Base-by-base conservation (phyloP, 2,113 vertebrate genomes). In the Corydoras maculifer region DNA sequence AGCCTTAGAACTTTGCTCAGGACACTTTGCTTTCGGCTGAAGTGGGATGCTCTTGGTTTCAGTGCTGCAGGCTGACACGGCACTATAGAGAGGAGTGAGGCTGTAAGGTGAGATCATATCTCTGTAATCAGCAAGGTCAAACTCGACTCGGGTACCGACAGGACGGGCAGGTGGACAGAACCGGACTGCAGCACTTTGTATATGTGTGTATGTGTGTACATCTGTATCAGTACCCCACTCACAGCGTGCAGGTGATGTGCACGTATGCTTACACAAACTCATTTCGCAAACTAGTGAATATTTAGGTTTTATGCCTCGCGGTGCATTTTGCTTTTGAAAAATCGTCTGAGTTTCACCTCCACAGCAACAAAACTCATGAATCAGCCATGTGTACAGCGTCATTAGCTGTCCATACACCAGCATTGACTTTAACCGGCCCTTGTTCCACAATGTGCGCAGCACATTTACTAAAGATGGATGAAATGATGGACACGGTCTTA, bases 401-500 rank as follows among this genome's bases (percentile, higher is more conserved):
- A 9, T 68, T 72, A 65, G 14, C 58, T 35, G 58, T 59, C 71
- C 43, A 35, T 74, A 83, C 35, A 8, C 35, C 18, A 25, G 35
- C 35, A 43, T 43, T 8, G 35, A 43, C 35, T 43, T 8, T 2
- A 43, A 43, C 80, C 68, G 80, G 73, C 74, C 82, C 70, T 81
- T 78, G 73, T 80, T 83, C 84, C 82, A 78, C 78, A 81, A 72
- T 83, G 69, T 85, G 82, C 82, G 84, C 84, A 25, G 18, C 18
- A 25, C 18, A 88, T 78, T 84, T 86, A 83, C 83, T 84, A 80
- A 84, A 88, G 82, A 84, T 86, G 10, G 77, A 80, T 71, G 79
- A 85, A 86, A 85, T 86, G 84, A 88, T 89, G 87, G 82, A 79
- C 75, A 67, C 80, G 81, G 74, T 86, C 83, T 89, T 87, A 89